Evolutionary conservation across 2,113 vertebrate genomes (phyloP), one percentile per base, ranked within the genome.

Genomic region (Paramormyrops kingsleyae): DNA sequence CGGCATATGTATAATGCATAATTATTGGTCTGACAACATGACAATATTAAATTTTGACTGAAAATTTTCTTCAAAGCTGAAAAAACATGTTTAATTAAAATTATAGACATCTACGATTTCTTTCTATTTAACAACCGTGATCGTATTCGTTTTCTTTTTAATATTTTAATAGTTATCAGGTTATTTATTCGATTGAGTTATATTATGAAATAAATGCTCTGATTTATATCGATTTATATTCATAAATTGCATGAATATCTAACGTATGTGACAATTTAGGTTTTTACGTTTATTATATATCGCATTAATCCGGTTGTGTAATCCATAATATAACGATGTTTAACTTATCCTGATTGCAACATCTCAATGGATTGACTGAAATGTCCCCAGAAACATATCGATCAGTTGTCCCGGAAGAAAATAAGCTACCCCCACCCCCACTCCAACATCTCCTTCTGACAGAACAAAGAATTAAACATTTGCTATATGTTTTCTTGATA

Each of bases 381-480:
- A 15, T 90, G 39, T 47, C 39, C 87, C 86, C 50, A 46, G 74
- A 90, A 88, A 84, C 74, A 77, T 83, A 89, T 70, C 87, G 62
- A 90, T 88, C 31, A 46, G 59, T 89, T 46, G 90, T 92, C 93
- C 93, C 94, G 94, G 93, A 94, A 94, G 44, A 46, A 88, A 74
- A 52, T 35, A 17, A 5, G 8, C 13, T 13, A 10, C 31, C 85
- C 46, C 47, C 35, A 17, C 92, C 92, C 74, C 92, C 92, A 91
- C 27, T 91, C 88, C 92, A 93, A 93, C 93, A 93, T 94, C 91
- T 94, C 93, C 93, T 93, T 90, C 94, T 80, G 74, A 42, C 91
- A 0, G 91, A 94, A 95, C 94, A 95, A 95, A 95, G 95, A 93
- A 86, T 86, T 86, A 50, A 39, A 80, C 31, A 80, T 42, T 80